phyloP scores from a whole-genome alignment of 2,113 vertebrate species.

The Spilogale gracilis region DNA sequence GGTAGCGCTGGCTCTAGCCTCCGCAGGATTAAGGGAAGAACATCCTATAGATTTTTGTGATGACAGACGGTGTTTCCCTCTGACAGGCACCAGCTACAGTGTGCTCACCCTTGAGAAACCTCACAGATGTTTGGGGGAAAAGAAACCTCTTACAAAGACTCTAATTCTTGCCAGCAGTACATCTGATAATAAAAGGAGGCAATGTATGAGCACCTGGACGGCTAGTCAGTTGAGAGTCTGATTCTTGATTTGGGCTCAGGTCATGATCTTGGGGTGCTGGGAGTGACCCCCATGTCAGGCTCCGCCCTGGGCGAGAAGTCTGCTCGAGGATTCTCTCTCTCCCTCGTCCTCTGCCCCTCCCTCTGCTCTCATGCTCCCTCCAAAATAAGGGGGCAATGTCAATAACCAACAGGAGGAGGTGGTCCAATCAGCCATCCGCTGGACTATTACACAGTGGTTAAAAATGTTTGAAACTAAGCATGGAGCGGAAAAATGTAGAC shows the following conservation, averaged over 20 bases:
- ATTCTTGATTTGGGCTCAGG: background rate
- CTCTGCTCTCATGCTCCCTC: background rate
- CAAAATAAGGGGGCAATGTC: background rate
- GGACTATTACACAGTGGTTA: background rate
- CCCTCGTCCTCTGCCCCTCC: background rate
- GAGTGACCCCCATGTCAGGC: background rate
- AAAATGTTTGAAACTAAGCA: background rate
- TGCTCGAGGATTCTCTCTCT: background rate
- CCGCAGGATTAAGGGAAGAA: background rate
- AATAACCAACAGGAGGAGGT: background rate
- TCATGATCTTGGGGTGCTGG: background rate
- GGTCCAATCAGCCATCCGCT: background rate
- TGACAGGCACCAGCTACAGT: background rate
- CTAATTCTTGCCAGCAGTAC: background rate
- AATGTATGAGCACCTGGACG: background rate
- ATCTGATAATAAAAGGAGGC: background rate
- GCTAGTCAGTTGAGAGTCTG: background rate
- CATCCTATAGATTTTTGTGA: background rate
- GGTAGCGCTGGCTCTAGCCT: background rate
- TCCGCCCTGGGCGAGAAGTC: rapidly evolving
- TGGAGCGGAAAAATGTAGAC: background rate
- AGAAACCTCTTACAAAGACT: background rate
- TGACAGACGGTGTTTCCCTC: rapidly evolving
- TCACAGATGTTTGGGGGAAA: background rate
- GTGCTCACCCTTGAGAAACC: background rate